These are phyloP conservation scores for Lamellibrachia satsuma DNA, from an alignment of 2,888 invertebrate species.

Conservation along the genomic window DNA sequence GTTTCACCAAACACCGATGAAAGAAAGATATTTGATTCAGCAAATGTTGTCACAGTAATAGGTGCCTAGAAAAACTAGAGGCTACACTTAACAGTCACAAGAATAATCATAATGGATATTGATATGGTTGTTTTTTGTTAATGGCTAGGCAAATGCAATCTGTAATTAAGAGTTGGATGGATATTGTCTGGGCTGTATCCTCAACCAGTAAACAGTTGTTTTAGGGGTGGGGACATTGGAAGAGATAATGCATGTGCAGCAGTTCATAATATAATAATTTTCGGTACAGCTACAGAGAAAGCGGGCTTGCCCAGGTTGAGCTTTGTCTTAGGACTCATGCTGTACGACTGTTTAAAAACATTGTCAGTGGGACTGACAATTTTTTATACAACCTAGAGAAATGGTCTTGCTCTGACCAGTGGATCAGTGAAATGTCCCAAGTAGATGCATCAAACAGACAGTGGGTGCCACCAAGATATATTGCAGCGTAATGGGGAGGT, in stretches of 20 bases:
- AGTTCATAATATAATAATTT: not conserved
- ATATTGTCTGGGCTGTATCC: not conserved
- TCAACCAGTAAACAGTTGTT: not conserved
- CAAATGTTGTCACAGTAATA: not conserved
- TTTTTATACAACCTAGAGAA: too few species aligned
- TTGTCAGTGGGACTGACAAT: too few species aligned
- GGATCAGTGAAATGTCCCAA: too few species aligned
- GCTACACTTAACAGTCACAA: not conserved
- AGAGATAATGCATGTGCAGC: not conserved
- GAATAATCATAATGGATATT: not conserved
- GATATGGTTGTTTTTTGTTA: not conserved
- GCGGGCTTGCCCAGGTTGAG: too few species aligned
- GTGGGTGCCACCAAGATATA: too few species aligned
- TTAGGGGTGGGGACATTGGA: not conserved
- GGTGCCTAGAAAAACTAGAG: not conserved
- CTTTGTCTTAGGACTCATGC: too few species aligned
- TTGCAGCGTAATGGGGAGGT: too few species aligned
- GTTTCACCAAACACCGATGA: not conserved
- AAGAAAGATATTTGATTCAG: slow-evolving; percentile 1
- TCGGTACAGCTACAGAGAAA: too few species aligned
- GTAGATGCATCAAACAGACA: too few species aligned
- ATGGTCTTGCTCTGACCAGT: too few species aligned
- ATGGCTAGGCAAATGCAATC: not conserved
- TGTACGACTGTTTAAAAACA: too few species aligned
- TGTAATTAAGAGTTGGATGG: not conserved